Evolutionary conservation across 2,113 vertebrate species (phyloP), one percentile per base, ranked within the genome.

Genomic region (Erythrocercus mccallii): DNA sequence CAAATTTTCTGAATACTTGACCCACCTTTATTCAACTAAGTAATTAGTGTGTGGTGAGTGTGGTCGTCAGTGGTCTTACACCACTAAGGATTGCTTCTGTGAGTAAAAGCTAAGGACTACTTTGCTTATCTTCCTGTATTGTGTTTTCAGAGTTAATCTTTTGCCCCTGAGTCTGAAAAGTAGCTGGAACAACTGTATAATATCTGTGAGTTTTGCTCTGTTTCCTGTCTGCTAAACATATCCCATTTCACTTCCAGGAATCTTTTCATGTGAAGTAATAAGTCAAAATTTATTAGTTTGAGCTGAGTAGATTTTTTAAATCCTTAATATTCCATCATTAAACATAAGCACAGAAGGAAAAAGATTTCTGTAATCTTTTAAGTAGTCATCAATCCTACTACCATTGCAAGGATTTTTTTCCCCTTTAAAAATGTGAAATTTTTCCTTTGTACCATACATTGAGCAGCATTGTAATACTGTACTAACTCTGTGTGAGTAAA

Each of bases 391-490:
- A 96, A 76, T 97, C 95, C 97, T 92, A 86, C 90, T 64, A 61
- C 37, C 58, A 65, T 95, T 94, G 60, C 79, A 95, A 95, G 91
- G 94, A 95, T 90, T 94, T 97, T 97, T 81, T 91, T 88, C 84
- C 12, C 33, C 71, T 96, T 97, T 97, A 71, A 94, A 97, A 96
- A 96, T n/a, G 86, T 96, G 91, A 97, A 97, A 91, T 97, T 98
- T 97, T 97, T 96, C 94, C 95, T 97, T 98, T 97, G 97, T 97
- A 90, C 91, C 78, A 93, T 91, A 95, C 97, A 97, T 97, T 98
- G 97, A 96, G 95, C 97, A 98, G 97, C 97, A 96, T 97, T 97
- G 96, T 97, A 95, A 97, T 96, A 97, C 96, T 97, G 97, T 97
- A 97, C 97, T 97, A 97, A 96, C 97, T 97, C 95, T 61, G 84